Evolutionary conservation across 2,113 vertebrate species (phyloP), one percentile per base, ranked within the genome.

Genomic region (Nyctibius bracteatus): DNA sequence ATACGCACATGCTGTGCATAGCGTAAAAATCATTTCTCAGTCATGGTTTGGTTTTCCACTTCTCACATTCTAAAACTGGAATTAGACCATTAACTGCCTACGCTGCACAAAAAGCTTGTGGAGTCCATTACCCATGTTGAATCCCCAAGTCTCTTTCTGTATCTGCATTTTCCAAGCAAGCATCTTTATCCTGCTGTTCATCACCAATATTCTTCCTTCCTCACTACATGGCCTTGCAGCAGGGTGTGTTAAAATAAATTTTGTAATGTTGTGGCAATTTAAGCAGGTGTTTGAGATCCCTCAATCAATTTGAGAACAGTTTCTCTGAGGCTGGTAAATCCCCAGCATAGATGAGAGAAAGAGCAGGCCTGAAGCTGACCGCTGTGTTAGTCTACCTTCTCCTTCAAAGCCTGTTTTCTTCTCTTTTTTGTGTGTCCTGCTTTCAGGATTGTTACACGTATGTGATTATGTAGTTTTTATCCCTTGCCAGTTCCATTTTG

Each of bases 401-500:
- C 65, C 90, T 96, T 94, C 92, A 95, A 92, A 91, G 94, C 79
- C 79, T 94, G 61, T 81, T 96, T 97, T 97, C 90, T 89, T 93
- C 90, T 93, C 35, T 92, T 96, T 93, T 92, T 84, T 94, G 62
- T 55, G 91, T 97, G 92, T 78, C 94, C 96, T 97, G 96, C 91
- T 91, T 96, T 96, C 90, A 91, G 94, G 92, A 89, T 96, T 95
- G 94, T 92, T 97, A 96, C 92, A 93, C 94, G 62, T 93, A 92
- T 96, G 91, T 91, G 96, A 94, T 96, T 97, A 96, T 97, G 96
- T 96, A 93, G 95, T 94, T 96, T 96, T 90, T 91, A 61, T 85
- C 90, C 91, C 93, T 92, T 97, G 96, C 96, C 94, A 96, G 78
- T 97, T 97, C 93, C 87, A 89, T 97, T 97, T 97, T 96, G 89